Percentiles rank a stretch among this genome's conserved stretches.
Conservation (phyloP, 2,797 vertebrate species). For the Nannoperca obscura region DNA sequence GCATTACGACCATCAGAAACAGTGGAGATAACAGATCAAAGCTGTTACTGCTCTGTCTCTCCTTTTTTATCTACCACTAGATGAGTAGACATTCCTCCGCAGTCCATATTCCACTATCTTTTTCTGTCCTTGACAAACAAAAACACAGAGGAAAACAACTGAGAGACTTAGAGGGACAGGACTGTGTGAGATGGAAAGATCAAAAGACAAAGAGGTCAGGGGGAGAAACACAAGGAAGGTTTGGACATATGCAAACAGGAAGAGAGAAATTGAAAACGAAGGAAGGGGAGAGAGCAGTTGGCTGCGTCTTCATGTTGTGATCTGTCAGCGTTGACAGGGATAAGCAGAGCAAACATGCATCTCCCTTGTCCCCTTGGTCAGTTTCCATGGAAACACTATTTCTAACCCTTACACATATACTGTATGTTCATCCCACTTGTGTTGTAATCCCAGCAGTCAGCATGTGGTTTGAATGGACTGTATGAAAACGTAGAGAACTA, state of each 20-base stretch:
- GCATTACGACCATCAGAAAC: conserved; percentile 20
- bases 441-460: conserved; percentile 38
- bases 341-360: conserved; percentile 76
- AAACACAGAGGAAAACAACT: conserved; percentile 25
- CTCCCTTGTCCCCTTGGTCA: conserved; percentile 72
- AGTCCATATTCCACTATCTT: conserved; percentile 36
- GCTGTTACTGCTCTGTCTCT: conserved; percentile 5
- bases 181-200: conserved; percentile 32
- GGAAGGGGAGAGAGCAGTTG: conserved; percentile 50
- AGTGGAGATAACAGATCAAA: conserved; percentile 37
- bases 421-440: conserved; percentile 45
- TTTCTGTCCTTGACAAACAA: conserved; percentile 44
- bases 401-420: conserved; percentile 65
- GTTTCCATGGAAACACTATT: conserved; percentile 81
- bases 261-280: conserved; percentile 39
- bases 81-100: conserved; percentile 33
- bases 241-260: conserved; percentile 44
- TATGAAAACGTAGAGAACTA: conserved; percentile 31
- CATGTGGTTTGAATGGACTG: conserved; percentile 46
- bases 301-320: conserved; percentile 72
- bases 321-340: conserved; percentile 77
- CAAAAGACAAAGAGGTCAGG: conserved; percentile 36
- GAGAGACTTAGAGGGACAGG: not conserved
- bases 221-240: conserved; percentile 22
- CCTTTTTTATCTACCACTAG: not conserved